Conservation (phyloP, 1,140 invertebrate genomes). For the Zaprionus tsacasi region DNA sequence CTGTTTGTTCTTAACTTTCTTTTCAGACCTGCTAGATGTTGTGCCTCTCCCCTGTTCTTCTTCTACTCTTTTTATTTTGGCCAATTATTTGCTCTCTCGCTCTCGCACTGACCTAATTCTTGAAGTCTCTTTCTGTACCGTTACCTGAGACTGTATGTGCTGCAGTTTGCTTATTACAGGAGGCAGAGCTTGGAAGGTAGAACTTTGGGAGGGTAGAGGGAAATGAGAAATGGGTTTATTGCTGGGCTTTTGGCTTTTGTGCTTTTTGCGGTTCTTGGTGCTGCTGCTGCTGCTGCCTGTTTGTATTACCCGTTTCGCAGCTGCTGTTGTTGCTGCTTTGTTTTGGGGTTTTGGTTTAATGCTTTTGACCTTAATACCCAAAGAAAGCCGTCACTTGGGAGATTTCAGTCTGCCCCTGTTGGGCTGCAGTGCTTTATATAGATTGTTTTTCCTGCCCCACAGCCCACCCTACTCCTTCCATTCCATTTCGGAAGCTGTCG, state of each 20-base stretch:
- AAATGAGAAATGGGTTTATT: conserved; percentile 18
- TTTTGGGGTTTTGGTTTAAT: conserved; percentile 76
- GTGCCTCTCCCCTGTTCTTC: background rate
- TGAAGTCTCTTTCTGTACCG: conserved; percentile 47
- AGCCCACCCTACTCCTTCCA: conserved; percentile 4
- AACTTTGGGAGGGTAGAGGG: background rate
- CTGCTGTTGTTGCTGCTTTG: conserved; percentile 47
- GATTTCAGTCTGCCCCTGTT: conserved; percentile 27
- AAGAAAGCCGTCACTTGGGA: conserved; percentile 73
- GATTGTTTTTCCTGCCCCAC: conserved; percentile 40
- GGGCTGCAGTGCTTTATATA: conserved; percentile 40
- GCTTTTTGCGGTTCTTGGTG: conserved; percentile 64
- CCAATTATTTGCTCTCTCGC: conserved; percentile 56
- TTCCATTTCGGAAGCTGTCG: conserved; percentile 14
- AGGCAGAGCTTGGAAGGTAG: background rate
- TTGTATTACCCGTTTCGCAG: conserved; percentile 40
- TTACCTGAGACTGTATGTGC: conserved; percentile 32
- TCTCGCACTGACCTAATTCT: conserved; percentile 68
- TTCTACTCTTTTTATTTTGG: conserved; percentile 47
- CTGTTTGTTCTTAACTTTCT: conserved; percentile 61
- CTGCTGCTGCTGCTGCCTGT: conserved; percentile 67
- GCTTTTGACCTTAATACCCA: conserved; percentile 77
- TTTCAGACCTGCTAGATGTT: conserved; percentile 46
- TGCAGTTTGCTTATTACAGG: conserved; percentile 17
- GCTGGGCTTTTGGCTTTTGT: conserved; percentile 46